Evolutionary conservation across 2,888 invertebrate species (phyloP).

Genomic region (Meghimatium bilineatum): DNA sequence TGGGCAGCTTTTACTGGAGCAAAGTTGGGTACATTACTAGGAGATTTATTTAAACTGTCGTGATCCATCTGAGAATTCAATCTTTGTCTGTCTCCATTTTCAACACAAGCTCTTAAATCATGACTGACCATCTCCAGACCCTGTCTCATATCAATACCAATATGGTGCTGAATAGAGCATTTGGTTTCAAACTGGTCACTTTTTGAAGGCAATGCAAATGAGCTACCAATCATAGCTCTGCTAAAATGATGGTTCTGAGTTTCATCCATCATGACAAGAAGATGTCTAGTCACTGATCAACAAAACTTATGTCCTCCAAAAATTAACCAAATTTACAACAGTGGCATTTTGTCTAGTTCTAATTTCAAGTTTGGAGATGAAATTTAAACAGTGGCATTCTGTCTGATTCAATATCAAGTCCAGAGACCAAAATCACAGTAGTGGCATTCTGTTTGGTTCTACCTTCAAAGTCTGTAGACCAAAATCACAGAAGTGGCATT

Average conservation of each 20-base stretch:
- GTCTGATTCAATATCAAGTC: background rate
- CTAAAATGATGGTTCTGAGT: constrained; percentile 28
- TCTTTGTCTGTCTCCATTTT: constrained; percentile 21
- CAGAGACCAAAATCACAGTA: background rate
- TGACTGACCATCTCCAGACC: constrained; percentile 27
- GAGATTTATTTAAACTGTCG: constrained; percentile 14
- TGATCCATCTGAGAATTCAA: constrained; percentile 17
- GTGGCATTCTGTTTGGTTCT: background rate
- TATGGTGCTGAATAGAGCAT: constrained; percentile 14
- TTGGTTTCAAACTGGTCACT: constrained; percentile 22
- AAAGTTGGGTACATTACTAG: constrained; percentile 25
- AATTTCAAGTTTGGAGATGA: no score
- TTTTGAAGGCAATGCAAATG: constrained; percentile 29
- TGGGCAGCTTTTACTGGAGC: constrained; percentile 19
- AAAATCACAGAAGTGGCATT: no score
- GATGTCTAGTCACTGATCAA: background rate
- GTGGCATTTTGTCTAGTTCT: background rate
- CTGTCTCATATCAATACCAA: constrained; percentile 9
- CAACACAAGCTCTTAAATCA: constrained; percentile 22
- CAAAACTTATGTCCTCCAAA: background rate
- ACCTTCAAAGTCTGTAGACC: background rate
- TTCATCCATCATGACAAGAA: constrained; percentile 28
- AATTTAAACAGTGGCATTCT: no score
- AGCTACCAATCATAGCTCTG: constrained; percentile 21
- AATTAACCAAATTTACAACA: background rate